Percentiles rank a stretch among this genome's conserved stretches.
phyloP scores from a whole-genome alignment of 2,797 vertebrate species.

The Amazonetta brasiliensis region DNA sequence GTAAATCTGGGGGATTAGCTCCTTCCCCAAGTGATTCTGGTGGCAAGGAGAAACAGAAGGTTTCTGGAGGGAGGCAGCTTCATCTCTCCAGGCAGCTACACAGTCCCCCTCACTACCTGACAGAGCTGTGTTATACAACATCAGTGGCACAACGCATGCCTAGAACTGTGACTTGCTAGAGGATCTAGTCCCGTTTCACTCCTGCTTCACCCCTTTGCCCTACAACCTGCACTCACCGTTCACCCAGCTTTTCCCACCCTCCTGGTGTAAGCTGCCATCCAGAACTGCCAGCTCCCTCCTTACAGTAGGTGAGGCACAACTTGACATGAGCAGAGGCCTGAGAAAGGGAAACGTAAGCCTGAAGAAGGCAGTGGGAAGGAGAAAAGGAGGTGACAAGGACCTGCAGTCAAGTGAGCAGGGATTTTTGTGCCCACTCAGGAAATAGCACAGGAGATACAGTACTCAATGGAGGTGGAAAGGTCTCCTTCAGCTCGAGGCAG shows the following conservation, averaged over 20 bases:
- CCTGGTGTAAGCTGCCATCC: not conserved
- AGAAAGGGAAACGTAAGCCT: not conserved
- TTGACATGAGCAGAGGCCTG: not conserved
- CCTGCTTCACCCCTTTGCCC: not conserved
- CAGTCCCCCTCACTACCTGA: not conserved
- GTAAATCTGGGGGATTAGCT: not conserved
- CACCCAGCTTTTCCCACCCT: not conserved
- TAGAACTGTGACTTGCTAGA: not conserved
- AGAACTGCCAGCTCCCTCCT: not conserved
- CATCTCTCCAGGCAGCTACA: not conserved
- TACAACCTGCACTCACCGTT: not conserved
- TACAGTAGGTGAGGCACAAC: not conserved
- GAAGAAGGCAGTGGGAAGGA: not conserved
- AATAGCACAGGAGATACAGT: not conserved
- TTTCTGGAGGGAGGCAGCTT: not conserved
- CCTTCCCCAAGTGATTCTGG: not conserved
- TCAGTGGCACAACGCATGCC: not conserved
- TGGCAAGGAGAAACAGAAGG: not conserved
- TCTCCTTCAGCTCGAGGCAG: not conserved
- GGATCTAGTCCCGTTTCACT: not conserved
- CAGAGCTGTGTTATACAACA: not conserved
- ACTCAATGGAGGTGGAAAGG: constrained; percentile 10
- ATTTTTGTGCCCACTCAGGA: not conserved
- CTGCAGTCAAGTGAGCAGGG: not conserved
- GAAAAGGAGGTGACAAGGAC: not conserved